Evolutionary conservation across 2,888 invertebrate genomes (phyloP).

Genomic region (Troglohyphantes excavatus): DNA sequence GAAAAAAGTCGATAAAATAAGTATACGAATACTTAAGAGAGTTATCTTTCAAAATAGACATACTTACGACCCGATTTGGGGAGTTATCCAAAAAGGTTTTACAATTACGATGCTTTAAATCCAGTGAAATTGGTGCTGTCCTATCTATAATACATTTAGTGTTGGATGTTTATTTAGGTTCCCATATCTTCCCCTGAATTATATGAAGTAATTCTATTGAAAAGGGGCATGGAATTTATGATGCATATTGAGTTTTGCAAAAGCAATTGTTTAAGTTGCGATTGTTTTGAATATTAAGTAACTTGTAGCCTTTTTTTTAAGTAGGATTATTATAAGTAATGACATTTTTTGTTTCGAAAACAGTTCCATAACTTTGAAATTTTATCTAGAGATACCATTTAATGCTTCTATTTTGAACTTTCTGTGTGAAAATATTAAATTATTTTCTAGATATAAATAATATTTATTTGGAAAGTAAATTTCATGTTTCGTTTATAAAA

Average conservation of each 20-base stretch:
- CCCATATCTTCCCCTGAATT: background rate
- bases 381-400: too few relatives aligned
- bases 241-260: background rate
- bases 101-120: background rate
- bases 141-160: background rate
- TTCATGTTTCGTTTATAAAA: too few relatives aligned
- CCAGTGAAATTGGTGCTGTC: background rate
- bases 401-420: too few relatives aligned
- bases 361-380: too few relatives aligned
- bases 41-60: too few relatives aligned
- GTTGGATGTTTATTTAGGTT: background rate
- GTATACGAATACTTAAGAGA: slow-evolving; percentile 5
- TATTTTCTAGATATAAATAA: too few relatives aligned
- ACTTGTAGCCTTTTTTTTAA: too few relatives aligned
- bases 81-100: background rate
- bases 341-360: too few relatives aligned
- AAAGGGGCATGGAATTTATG: background rate
- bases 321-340: too few relatives aligned
- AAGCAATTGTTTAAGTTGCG: background rate
- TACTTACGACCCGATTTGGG: background rate
- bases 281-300: too few relatives aligned
- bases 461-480: too few relatives aligned
- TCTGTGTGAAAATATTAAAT: too few relatives aligned
- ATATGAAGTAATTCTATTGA: background rate
- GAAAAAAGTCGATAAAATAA: slow-evolving; percentile 10